Conservation (phyloP, 2,888 invertebrate species). For the Cremastobaeus sp. region DNA sequence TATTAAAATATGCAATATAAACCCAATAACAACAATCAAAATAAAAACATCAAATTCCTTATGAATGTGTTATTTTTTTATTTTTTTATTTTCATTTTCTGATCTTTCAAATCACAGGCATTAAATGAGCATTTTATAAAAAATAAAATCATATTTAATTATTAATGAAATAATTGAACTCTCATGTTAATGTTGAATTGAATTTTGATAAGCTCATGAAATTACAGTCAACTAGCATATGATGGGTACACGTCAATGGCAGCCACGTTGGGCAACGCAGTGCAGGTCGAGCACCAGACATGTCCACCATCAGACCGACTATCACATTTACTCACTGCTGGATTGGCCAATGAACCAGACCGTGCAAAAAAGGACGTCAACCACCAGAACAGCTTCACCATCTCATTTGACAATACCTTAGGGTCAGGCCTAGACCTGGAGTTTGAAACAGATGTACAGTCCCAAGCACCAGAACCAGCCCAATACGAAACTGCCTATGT, state of each 20-base stretch:
- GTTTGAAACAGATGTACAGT: conserved; percentile 96
- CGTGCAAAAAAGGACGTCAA: conserved; percentile 81
- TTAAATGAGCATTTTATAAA: too few relatives aligned
- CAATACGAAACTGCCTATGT: conserved; percentile 99
- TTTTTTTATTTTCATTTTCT: too few relatives aligned
- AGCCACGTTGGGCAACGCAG: conserved; percentile 88
- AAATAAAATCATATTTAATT: too few relatives aligned
- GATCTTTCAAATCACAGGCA: too few relatives aligned
- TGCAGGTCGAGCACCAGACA: conserved; percentile 91
- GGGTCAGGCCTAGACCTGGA: conserved; percentile 93
- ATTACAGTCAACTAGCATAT: conserved; percentile 95
- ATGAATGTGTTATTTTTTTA: too few relatives aligned
- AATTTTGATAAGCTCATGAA: not conserved
- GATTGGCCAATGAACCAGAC: conserved; percentile 90
- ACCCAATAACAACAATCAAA: too few relatives aligned
- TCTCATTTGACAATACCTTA: conserved; percentile 82
- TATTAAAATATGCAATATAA: too few relatives aligned
- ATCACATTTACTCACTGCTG: conserved; percentile 90
- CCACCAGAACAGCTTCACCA: conserved; percentile 78
- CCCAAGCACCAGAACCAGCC: conserved; percentile 96
- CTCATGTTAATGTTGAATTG: too few relatives aligned
- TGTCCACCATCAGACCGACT: conserved; percentile 97
- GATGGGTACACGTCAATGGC: conserved; percentile 98
- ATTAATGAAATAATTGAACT: too few relatives aligned
- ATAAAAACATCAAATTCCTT: too few relatives aligned